These are phyloP conservation scores for Brassicogethes aeneus DNA, from an alignment of 2,888 invertebrate species.

Conservation along the genomic window DNA sequence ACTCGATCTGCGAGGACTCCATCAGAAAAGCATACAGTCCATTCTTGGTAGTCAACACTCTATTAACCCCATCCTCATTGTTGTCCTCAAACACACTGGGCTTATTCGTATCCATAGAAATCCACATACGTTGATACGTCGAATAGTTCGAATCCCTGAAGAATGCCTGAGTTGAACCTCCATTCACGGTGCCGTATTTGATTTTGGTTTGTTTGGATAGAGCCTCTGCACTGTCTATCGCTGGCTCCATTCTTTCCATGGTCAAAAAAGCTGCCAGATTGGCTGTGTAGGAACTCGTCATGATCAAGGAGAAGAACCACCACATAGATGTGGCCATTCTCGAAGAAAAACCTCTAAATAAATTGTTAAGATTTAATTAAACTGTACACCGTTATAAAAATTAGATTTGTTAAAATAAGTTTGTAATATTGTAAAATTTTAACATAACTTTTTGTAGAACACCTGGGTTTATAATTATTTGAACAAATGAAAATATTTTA, in stretches of 20 bases:
- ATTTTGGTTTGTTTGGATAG: slow-evolving; percentile 88
- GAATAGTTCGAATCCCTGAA: slow-evolving; percentile 56
- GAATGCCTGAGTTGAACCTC: slow-evolving; percentile 90
- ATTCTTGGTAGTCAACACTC: slow-evolving; percentile 69
- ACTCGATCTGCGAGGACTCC: slow-evolving; percentile 94
- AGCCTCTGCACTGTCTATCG: slow-evolving; percentile 86
- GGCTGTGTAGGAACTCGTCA: slow-evolving; percentile 90
- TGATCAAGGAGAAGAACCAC: slow-evolving; percentile 87
- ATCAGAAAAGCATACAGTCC: slow-evolving; percentile 87
- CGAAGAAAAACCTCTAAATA: slow-evolving; percentile 72
- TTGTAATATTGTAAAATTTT: too few relatives aligned
- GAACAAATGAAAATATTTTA: too few relatives aligned
- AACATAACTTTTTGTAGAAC: too few relatives aligned
- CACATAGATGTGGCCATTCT: slow-evolving; percentile 81
- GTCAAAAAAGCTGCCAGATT: slow-evolving; percentile 91
- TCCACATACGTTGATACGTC: slow-evolving; percentile 30
- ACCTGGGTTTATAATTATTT: too few relatives aligned
- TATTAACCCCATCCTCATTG: slow-evolving; percentile 79
- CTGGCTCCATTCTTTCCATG: slow-evolving; percentile 76
- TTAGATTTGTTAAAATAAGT: too few relatives aligned
- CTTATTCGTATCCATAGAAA: slow-evolving; percentile 64
- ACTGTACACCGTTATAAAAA: too few relatives aligned
- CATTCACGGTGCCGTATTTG: slow-evolving; percentile 77
- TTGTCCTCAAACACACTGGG: slow-evolving; percentile 75
- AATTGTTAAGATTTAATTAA: slow-evolving; percentile 3